Percentiles rank a stretch among this genome's conserved stretches.
These are phyloP conservation scores for Parapristionchus giblindavisi DNA, from an alignment of 2,888 invertebrate genomes.

Conservation along the genomic window DNA sequence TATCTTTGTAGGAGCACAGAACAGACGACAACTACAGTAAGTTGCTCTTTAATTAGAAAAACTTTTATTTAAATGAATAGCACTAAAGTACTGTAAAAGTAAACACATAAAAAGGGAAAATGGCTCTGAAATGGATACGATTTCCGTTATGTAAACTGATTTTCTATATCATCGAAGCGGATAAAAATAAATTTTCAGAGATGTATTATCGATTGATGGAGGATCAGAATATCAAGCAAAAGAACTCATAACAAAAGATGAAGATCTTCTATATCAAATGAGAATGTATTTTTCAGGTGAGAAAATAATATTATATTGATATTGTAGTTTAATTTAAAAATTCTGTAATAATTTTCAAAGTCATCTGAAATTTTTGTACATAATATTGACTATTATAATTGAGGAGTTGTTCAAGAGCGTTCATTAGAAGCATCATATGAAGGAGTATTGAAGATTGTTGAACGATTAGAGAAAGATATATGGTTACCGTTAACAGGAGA, in stretches of 20 bases:
- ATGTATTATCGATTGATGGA: slow-evolving; percentile 23
- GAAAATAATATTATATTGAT: not conserved
- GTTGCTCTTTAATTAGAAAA: not conserved
- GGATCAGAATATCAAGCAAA: slow-evolving; percentile 31
- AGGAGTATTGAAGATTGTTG: not conserved
- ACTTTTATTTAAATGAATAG: not conserved
- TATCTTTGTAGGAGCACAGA: slow-evolving; percentile 29
- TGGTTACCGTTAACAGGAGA: slow-evolving; percentile 23
- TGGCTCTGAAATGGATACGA: no score
- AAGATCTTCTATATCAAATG: not conserved
- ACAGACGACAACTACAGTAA: slow-evolving; percentile 23
- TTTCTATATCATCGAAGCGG: not conserved
- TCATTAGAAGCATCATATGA: slow-evolving; percentile 22
- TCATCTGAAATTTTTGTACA: not conserved
- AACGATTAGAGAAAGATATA: not conserved
- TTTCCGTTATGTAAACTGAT: not conserved
- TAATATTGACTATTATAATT: not conserved
- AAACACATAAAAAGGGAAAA: no score
- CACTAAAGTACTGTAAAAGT: not conserved
- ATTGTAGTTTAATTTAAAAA: not conserved
- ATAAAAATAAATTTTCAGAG: no score
- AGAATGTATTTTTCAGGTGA: slow-evolving; percentile 22
- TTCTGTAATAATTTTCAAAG: not conserved
- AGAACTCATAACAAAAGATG: slow-evolving; percentile 26
- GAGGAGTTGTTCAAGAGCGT: slow-evolving; percentile 22